Evolutionary conservation across 2,113 vertebrate species (phyloP).

Genomic region (Stercorarius parasiticus): DNA sequence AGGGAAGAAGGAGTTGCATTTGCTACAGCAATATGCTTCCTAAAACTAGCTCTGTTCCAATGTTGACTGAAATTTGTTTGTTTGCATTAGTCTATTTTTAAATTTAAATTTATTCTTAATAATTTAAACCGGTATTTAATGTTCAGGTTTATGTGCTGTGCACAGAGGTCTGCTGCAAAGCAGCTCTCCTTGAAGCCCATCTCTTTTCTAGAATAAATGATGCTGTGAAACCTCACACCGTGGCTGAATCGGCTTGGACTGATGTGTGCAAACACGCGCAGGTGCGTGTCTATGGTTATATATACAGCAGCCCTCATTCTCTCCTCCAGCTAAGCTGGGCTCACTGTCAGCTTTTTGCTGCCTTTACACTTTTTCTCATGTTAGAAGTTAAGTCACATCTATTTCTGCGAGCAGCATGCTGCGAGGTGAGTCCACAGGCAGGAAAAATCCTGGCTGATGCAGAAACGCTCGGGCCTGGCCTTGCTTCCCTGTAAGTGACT

Average conservation of each 20-base stretch:
- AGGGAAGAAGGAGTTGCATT: neutral
- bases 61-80: neutral
- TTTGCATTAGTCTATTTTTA: conserved; percentile 15
- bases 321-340: neutral
- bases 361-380: neutral
- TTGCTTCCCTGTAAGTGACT: neutral
- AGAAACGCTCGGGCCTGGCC: neutral
- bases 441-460: neutral
- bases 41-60: neutral
- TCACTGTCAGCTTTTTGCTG: neutral
- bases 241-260: neutral
- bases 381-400: neutral
- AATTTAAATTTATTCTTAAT: conserved; percentile 41
- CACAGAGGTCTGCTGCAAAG: neutral
- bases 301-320: neutral
- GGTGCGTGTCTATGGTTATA: neutral
- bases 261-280: accelerated
- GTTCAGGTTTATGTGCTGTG: conserved; percentile 46
- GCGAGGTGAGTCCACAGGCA: neutral
- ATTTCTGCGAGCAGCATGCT: neutral
- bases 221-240: conserved; percentile 25
- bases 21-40: neutral
- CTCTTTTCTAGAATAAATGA: conserved; percentile 12
- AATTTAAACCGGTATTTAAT: conserved; percentile 23
- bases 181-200: neutral